phyloP scores from a whole-genome alignment of 2,113 vertebrate species.

The Muscicapa adusta region DNA sequence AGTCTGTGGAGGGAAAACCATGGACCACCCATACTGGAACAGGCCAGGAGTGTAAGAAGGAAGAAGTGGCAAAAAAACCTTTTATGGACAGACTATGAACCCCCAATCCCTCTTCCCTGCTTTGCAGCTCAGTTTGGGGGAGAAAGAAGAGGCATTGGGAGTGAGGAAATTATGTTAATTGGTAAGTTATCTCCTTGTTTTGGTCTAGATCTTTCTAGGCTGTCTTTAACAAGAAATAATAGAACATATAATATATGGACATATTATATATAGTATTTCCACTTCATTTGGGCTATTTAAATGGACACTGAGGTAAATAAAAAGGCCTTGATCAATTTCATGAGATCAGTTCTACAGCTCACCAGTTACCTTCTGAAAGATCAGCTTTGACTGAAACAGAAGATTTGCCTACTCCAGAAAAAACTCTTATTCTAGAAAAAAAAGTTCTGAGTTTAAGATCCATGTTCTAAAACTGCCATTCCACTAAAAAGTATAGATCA shows the following conservation, averaged over 20 bases:
- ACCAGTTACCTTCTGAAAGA: not conserved
- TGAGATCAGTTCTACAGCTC: not conserved
- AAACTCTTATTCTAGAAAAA: not conserved
- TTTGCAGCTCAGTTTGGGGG: not conserved
- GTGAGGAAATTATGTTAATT: not conserved
- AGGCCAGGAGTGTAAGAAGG: not conserved
- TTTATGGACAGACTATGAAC: not conserved
- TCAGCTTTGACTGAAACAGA: not conserved
- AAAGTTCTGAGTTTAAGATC: not conserved
- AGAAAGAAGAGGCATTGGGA: not conserved
- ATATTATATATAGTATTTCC: not conserved
- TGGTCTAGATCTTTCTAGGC: not conserved
- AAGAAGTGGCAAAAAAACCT: not conserved
- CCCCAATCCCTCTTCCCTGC: rapidly evolving
- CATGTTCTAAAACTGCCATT: not conserved
- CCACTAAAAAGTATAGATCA: not conserved
- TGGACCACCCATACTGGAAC: not conserved
- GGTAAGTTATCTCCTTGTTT: not conserved
- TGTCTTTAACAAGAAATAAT: not conserved
- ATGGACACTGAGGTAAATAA: not conserved
- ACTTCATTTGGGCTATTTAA: not conserved
- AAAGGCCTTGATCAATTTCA: not conserved
- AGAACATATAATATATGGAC: not conserved
- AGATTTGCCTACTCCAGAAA: not conserved
- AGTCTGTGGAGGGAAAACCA: not conserved